A percentile compares a stretch with the other conserved stretches of the same genome.
phyloP scores from a whole-genome alignment of 2,797 vertebrate species.

The Pantherophis alleghaniensis region DNA sequence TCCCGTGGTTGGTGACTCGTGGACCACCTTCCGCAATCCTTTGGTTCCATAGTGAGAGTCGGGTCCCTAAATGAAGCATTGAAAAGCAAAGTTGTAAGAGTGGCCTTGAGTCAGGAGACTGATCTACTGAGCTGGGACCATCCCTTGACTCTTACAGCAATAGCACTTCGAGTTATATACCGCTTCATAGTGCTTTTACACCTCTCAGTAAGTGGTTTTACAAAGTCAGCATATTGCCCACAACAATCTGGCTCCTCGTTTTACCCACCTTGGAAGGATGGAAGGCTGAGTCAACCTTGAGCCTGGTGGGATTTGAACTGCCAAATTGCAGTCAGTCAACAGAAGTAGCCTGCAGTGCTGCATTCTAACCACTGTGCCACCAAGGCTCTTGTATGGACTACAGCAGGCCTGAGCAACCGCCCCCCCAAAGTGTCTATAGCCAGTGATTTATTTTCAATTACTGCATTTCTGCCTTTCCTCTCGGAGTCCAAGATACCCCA shows the following conservation, averaged over 20 bases:
- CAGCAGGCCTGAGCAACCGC: not conserved
- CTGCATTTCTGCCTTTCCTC: not conserved
- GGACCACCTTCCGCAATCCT: slow-evolving; percentile 94
- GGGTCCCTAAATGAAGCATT: slow-evolving; percentile 78
- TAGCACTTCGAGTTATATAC: too few relatives aligned
- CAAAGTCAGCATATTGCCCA: too few relatives aligned
- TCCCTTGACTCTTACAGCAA: not conserved
- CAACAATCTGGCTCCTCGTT: too few relatives aligned
- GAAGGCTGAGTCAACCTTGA: too few relatives aligned
- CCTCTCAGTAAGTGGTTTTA: too few relatives aligned
- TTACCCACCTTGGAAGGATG: too few relatives aligned
- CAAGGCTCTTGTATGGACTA: too few relatives aligned
- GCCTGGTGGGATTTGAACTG: too few relatives aligned
- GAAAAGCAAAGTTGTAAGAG: not conserved
- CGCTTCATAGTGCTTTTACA: too few relatives aligned
- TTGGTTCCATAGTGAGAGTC: slow-evolving; percentile 98
- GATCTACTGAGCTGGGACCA: not conserved
- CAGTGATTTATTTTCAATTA: not conserved
- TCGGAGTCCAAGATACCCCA: not conserved
- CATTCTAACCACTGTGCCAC: too few relatives aligned
- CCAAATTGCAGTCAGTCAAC: too few relatives aligned
- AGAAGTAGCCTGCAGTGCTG: too few relatives aligned
- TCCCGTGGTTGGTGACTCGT: slow-evolving; percentile 85
- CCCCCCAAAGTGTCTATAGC: not conserved
- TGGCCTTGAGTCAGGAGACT: not conserved